phyloP scores from a whole-genome alignment of 2,888 invertebrate species.

The Desoria tigrina region DNA sequence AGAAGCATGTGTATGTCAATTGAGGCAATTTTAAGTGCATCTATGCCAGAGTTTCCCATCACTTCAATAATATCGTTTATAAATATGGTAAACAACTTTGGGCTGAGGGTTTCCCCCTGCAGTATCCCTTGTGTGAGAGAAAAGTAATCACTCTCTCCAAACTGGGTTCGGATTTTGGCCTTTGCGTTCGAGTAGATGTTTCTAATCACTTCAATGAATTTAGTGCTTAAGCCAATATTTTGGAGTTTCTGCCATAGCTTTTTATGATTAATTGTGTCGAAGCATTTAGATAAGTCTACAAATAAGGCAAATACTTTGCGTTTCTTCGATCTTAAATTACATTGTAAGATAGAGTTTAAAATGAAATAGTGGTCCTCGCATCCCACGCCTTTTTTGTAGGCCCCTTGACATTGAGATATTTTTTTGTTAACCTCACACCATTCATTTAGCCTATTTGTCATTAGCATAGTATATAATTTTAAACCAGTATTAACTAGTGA shows the following conservation, averaged over 20 bases:
- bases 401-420: constrained; percentile 20
- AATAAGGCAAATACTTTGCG: constrained; percentile 19
- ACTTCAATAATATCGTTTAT: constrained; percentile 16
- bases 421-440: constrained; percentile 19
- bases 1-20: constrained; percentile 6
- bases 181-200: constrained; percentile 10
- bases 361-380: constrained; percentile 26
- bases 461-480: constrained; percentile 15
- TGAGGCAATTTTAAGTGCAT: neutral
- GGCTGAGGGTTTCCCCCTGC: constrained; percentile 18
- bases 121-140: neutral
- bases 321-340: neutral
- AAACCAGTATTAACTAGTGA: constrained; percentile 18
- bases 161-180: constrained; percentile 13
- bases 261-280: constrained; percentile 19
- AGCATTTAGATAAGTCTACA: constrained; percentile 19
- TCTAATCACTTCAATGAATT: constrained; percentile 16
- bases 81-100: constrained; percentile 21
- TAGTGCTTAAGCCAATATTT: constrained; percentile 18
- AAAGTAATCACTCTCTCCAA: constrained; percentile 16
- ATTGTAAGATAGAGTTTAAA: constrained; percentile 11
- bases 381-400: constrained; percentile 23
- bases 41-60: neutral
- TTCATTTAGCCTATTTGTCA: constrained; percentile 4
- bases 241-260: constrained; percentile 26